Percentiles rank a stretch among this genome's conserved stretches.
Conservation (phyloP, 2,888 invertebrate genomes). For the Cantharis nigra region DNA sequence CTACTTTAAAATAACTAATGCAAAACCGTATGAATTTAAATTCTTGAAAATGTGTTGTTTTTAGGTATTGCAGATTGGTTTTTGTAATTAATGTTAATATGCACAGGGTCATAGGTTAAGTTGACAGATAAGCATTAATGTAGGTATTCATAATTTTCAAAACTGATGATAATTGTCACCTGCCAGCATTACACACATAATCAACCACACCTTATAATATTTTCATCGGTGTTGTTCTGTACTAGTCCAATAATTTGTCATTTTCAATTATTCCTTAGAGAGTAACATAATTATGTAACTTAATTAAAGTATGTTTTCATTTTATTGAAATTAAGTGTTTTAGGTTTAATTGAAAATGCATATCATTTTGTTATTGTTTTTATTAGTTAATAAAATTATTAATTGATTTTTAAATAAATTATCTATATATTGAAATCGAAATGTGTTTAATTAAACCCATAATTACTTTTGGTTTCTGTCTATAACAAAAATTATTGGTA, state of each 20-base stretch:
- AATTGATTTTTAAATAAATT: slow-evolving; percentile 35
- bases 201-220: background rate
- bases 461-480: background rate
- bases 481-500: too few relatives aligned
- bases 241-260: slow-evolving; percentile 45
- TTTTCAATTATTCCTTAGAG: slow-evolving; percentile 19
- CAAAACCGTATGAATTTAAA: background rate
- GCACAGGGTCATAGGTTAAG: slow-evolving; percentile 32
- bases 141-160: background rate
- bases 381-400: slow-evolving; percentile 30
- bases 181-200: background rate
- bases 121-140: slow-evolving; percentile 8
- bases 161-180: background rate
- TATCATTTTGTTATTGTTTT: slow-evolving; percentile 37
- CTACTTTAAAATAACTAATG: background rate
- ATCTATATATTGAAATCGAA: background rate
- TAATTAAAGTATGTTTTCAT: background rate
- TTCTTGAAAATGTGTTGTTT: background rate
- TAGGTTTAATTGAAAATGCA: slow-evolving; percentile 20
- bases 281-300: slow-evolving; percentile 1
- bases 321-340: background rate
- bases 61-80: slow-evolving; percentile 1
- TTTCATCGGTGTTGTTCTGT: slow-evolving; percentile 47
- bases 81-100: slow-evolving; percentile 25
- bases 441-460: background rate